Base-by-base conservation (phyloP, 2,113 vertebrate species). In the Phrynosoma blainvillii region DNA sequence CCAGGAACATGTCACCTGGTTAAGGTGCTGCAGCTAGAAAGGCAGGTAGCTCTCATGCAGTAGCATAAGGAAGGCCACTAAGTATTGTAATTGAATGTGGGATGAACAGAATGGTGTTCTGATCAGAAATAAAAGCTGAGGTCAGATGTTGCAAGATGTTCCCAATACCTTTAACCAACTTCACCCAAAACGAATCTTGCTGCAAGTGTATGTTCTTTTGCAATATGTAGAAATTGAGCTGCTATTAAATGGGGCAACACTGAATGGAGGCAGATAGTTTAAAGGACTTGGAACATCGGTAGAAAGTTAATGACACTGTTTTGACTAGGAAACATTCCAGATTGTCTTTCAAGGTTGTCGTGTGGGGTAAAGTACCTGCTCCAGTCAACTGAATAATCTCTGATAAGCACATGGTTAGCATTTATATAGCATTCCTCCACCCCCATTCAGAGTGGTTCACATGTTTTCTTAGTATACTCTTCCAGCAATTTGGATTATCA, bases 161-260 rank as follows among this genome's bases (percentile, higher is more conserved):
- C 59, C 59, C 59, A 16, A 62, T 62, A 62, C 3, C 59, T 62
- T 62, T 62, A 16, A 62, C 18, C 14, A 62, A 62, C 13, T 62
- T 62, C 59, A 0, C 14, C 12, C 18, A 62, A 18, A 62, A 14
- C 16, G 1, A 62, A 14, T 18, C 13, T 62, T 62, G 59, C 59
- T 62, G 13, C 59, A 62, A 62, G 59, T 62, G 13, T 16, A 62
- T 62, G 59, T 62, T 73, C 56, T 30, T 85, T 66, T 73, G 68
- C 18, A 5, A 89, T 59, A 52, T 54, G 75, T 0, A 0, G n/a
- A n/a, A 56, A 42, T 62, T 8, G 23, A 36, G 21, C 20, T 16
- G 25, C 92, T 90, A 87, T 30, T 66, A 76, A 79, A 5, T 42
- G 82, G 1, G 32, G 56, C 30, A 56, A 70, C 30, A 54, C 79